A percentile compares a stretch with the other conserved stretches of the same genome.
Conservation (phyloP, 2,888 invertebrate species). For the Apodemia duryi region DNA sequence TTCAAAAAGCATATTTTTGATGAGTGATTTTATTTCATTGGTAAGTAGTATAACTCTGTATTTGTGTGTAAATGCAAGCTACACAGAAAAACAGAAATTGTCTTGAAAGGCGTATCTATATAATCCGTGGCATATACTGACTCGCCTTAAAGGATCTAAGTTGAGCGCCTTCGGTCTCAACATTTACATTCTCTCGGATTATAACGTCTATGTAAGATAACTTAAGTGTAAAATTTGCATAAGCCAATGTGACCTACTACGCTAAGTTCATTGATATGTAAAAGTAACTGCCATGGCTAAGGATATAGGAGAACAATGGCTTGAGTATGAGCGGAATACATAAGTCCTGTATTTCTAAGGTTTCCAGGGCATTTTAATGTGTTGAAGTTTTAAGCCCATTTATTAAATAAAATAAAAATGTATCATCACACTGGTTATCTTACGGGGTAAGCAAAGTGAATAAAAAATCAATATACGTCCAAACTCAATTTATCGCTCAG, state of each 20-base stretch:
- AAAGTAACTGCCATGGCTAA: slow-evolving; percentile 1
- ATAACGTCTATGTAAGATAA: background rate
- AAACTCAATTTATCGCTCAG: no score
- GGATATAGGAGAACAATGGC: slow-evolving; percentile 9
- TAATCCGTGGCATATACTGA: no score
- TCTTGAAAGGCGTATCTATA: no score
- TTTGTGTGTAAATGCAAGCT: no score
- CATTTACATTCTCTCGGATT: background rate
- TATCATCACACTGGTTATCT: no score
- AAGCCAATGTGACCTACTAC: slow-evolving; percentile 6
- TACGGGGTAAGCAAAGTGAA: no score
- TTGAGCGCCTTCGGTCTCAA: background rate
- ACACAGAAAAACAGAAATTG: no score
- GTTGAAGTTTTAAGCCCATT: background rate
- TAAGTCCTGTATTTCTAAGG: background rate
- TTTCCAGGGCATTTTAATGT: background rate
- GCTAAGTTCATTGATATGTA: slow-evolving; percentile 12
- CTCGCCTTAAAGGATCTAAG: background rate
- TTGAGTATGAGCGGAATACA: slow-evolving; percentile 1
- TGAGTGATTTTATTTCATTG: no score
- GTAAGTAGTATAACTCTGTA: no score
- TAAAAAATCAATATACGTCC: no score
- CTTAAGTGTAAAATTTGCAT: background rate
- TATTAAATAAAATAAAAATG: background rate
- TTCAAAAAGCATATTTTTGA: no score